Conservation (phyloP, 2,888 invertebrate genomes). For the Zaprionus obscuricornis region DNA sequence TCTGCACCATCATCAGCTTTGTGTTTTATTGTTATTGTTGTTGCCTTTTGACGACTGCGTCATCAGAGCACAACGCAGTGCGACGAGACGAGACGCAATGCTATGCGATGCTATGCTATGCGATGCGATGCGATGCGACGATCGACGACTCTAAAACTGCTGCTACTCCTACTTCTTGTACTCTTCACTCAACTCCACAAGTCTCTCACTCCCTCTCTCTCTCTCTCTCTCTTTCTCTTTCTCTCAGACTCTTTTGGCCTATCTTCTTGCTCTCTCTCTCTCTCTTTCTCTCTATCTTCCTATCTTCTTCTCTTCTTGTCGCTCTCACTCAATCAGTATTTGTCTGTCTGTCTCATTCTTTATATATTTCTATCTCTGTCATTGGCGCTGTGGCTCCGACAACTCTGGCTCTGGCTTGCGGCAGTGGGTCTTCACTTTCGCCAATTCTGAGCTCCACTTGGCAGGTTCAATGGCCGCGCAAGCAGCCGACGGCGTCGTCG, state of each 20-base stretch:
- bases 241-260: constrained; percentile 8
- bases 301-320: constrained; percentile 1
- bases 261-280: constrained; percentile 17
- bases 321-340: constrained; percentile 1
- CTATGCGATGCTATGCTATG: constrained; percentile 13
- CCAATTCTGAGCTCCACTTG: constrained; percentile 79
- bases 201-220: no score
- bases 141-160: constrained; percentile 13
- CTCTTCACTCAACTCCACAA: no score
- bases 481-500: constrained; percentile 9
- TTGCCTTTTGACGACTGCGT: constrained; percentile 68
- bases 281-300: constrained; percentile 7
- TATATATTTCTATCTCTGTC: constrained; percentile 6
- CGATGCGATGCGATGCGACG: constrained; percentile 12
- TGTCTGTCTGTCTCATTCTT: constrained; percentile 2
- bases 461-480: constrained; percentile 70
- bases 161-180: constrained; percentile 14
- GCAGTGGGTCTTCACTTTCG: constrained; percentile 80
- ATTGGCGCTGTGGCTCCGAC: constrained; percentile 17
- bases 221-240: constrained; percentile 7
- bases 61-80: constrained; percentile 41
- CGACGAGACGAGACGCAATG: constrained; percentile 12
- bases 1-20: constrained; percentile 69
- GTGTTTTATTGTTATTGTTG: constrained; percentile 53
- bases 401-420: constrained; percentile 65